These are phyloP conservation scores for Oreocharis arfaki DNA, from an alignment of 2,113 vertebrate species.

Conservation along the genomic window DNA sequence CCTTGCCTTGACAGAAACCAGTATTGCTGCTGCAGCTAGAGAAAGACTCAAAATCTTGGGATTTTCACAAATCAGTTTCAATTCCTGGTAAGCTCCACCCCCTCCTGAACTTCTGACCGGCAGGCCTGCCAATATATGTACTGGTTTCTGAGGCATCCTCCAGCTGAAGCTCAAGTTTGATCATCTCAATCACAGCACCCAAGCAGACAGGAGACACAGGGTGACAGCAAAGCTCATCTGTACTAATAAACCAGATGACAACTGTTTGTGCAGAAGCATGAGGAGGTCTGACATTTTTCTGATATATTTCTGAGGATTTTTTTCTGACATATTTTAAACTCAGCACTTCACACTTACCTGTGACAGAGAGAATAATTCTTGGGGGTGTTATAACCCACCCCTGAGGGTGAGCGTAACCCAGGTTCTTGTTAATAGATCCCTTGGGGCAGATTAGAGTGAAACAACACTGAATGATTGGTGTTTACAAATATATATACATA, in stretches of 20 bases:
- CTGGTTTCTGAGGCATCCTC: not conserved
- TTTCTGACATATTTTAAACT: not conserved
- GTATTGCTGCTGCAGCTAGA: not conserved
- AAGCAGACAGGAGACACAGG: not conserved
- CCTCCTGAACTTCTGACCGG: not conserved
- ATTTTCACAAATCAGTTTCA: not conserved
- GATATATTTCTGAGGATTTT: rapidly evolving
- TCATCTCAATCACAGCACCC: not conserved
- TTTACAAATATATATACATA: not conserved
- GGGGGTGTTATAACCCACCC: not conserved
- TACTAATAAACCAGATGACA: not conserved
- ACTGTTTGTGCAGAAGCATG: not conserved
- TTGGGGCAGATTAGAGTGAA: not conserved
- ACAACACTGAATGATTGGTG: too few species aligned
- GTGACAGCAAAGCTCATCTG: not conserved
- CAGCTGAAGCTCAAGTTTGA: not conserved
- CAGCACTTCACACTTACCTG: not conserved
- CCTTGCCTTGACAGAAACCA: not conserved
- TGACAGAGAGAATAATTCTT: not conserved
- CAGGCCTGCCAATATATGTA: rapidly evolving
- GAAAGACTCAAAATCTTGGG: not conserved
- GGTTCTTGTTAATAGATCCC: not conserved
- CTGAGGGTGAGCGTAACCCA: not conserved
- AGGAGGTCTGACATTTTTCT: not conserved
- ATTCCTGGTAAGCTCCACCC: not conserved